Evolutionary conservation across 1,140 invertebrate genomes (phyloP).

Genomic region (Achroia grisella): DNA sequence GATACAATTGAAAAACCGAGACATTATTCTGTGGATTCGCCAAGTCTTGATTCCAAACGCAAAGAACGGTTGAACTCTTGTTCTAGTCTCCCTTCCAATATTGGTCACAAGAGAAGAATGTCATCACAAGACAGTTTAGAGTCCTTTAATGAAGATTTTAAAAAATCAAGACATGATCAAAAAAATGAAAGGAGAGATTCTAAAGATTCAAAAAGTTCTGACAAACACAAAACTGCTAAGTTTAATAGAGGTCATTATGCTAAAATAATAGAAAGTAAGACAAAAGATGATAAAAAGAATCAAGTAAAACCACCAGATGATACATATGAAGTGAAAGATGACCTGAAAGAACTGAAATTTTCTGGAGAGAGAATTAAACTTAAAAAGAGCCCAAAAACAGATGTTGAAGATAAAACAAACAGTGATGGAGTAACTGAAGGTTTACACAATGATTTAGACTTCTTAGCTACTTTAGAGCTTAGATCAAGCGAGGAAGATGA

Average conservation of each 20-base stretch:
- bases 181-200: constrained; percentile 80
- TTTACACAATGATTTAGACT: constrained; percentile 76
- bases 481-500: constrained; percentile 74
- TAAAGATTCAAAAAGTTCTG: constrained; percentile 76
- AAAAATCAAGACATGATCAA: constrained; percentile 79
- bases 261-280: constrained; percentile 73
- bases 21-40: constrained; percentile 71
- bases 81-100: constrained; percentile 78
- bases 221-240: constrained; percentile 70
- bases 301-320: constrained; percentile 66
- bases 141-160: constrained; percentile 78
- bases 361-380: constrained; percentile 26
- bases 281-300: constrained; percentile 73
- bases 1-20: constrained; percentile 61
- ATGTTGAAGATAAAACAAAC: constrained; percentile 28
- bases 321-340: constrained; percentile 39
- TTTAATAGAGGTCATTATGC: constrained; percentile 69
- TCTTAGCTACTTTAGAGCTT: constrained; percentile 77
- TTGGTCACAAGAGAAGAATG: constrained; percentile 81
- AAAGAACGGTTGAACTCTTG: constrained; percentile 74
- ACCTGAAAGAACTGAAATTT: constrained; percentile 38
- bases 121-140: constrained; percentile 84
- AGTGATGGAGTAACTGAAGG: constrained; percentile 29
- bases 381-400: constrained; percentile 9
- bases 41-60: constrained; percentile 61